Percentiles rank a stretch among this genome's conserved stretches.
phyloP scores from a whole-genome alignment of 35 echinoderm and acorn worm species.

The Chiridota heheva region DNA sequence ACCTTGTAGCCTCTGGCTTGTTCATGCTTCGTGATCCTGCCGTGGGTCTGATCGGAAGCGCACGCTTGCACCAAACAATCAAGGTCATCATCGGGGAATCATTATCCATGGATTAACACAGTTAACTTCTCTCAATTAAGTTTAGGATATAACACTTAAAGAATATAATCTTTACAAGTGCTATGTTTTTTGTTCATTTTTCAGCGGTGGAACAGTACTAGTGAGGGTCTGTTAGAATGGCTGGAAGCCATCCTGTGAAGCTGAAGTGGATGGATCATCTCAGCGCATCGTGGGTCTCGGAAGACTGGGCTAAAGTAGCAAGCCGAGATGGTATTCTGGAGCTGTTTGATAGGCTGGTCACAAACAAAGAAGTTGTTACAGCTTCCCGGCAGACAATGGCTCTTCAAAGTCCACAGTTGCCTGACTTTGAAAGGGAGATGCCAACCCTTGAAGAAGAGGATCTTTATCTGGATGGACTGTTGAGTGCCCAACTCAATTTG shows the following conservation, averaged over 20 bases:
- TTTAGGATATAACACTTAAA: too few species aligned
- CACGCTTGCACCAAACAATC: too few species aligned
- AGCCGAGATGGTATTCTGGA: slow-evolving; percentile 83
- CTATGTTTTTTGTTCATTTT: too few species aligned
- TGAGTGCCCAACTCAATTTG: slow-evolving; percentile 74
- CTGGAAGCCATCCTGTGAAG: slow-evolving; percentile 78
- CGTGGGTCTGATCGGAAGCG: too few species aligned
- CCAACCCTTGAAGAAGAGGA: slow-evolving; percentile 91
- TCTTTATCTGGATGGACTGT: slow-evolving; percentile 72
- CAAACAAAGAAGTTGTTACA: slow-evolving; percentile 92
- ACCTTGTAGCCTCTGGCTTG: too few species aligned
- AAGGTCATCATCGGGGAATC: too few species aligned
- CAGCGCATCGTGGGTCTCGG: slow-evolving; percentile 89
- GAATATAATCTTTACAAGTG: too few species aligned
- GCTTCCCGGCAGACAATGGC: slow-evolving; percentile 78
- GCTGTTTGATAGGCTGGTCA: slow-evolving; percentile 76
- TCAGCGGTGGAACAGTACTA: too few species aligned
- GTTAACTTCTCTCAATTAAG: too few species aligned
- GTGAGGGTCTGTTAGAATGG: slow-evolving; percentile 36
- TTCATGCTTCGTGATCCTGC: too few species aligned
- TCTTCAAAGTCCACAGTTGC: slow-evolving; percentile 88
- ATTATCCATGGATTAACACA: too few species aligned
- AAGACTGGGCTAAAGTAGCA: slow-evolving; percentile 86
- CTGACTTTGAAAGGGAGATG: slow-evolving; percentile 89
- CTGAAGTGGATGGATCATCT: slow-evolving; percentile 99